Conservation (phyloP, 2,888 invertebrate species). For the Drosophila rubida region DNA sequence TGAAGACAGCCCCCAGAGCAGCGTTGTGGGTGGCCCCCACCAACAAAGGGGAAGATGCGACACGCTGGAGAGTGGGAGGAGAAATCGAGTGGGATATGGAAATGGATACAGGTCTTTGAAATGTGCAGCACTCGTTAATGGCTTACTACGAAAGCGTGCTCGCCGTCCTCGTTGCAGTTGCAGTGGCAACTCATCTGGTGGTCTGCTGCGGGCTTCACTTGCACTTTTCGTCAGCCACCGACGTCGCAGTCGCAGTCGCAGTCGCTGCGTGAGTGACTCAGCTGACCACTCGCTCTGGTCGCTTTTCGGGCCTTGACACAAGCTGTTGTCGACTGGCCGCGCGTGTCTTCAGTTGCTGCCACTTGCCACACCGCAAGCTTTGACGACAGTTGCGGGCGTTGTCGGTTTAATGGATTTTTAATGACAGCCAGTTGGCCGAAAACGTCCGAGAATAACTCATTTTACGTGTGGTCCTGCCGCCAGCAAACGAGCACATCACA, state of each 20-base stretch:
- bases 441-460: constrained; percentile 66
- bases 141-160: constrained; percentile 62
- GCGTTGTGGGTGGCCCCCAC: constrained; percentile 71
- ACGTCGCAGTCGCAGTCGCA: background rate
- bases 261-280: constrained; percentile 29
- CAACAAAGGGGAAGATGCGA: background rate
- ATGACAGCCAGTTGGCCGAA: constrained; percentile 66
- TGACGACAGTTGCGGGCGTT: constrained; percentile 60
- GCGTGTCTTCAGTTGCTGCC: constrained; percentile 5
- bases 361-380: constrained; percentile 52
- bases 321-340: constrained; percentile 32
- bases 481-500: background rate
- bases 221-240: constrained; percentile 15
- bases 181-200: constrained; percentile 19
- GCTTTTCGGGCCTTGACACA: constrained; percentile 9
- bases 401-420: constrained; percentile 71
- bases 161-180: background rate
- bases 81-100: constrained; percentile 6
- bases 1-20: constrained; percentile 47
- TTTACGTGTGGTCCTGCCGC: constrained; percentile 36
- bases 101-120: constrained; percentile 24
- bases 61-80: background rate
- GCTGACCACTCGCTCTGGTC: constrained; percentile 13
- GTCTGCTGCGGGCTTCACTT: constrained; percentile 21
- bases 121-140: constrained; percentile 58